A percentile compares a stretch with the other conserved stretches of the same genome.
These are phyloP conservation scores for Paramormyrops kingsleyae DNA, from an alignment of 2,113 vertebrate species.

Conservation along the genomic window DNA sequence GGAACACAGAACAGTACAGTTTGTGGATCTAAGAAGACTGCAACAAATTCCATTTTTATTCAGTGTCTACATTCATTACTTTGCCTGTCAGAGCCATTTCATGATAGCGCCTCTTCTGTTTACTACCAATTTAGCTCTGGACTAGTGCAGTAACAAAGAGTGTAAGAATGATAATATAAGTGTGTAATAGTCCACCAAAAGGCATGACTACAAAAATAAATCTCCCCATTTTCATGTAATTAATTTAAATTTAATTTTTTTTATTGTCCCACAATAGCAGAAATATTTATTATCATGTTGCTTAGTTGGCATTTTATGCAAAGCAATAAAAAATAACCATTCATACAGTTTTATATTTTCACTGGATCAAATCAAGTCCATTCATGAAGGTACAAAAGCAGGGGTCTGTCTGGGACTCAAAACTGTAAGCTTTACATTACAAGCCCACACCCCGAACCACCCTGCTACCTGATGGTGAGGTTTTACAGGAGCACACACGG, in stretches of 20 bases:
- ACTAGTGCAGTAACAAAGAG: background rate
- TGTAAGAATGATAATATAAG: background rate
- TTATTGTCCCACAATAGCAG: background rate
- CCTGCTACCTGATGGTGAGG: background rate
- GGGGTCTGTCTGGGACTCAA: background rate
- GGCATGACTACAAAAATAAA: background rate
- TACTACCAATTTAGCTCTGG: background rate
- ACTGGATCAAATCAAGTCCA: background rate
- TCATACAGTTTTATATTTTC: background rate
- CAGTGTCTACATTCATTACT: background rate
- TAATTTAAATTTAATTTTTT: background rate
- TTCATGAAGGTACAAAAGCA: background rate
- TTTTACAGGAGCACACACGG: conserved; percentile 64
- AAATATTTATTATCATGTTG: background rate
- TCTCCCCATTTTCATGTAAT: background rate
- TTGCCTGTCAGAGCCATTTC: background rate
- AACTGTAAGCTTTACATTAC: conserved; percentile 4
- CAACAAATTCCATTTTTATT: background rate
- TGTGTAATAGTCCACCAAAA: background rate
- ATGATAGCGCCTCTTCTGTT: background rate
- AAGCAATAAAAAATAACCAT: background rate
- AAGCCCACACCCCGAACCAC: background rate
- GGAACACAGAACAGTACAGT: background rate
- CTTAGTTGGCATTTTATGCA: background rate
- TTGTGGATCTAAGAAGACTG: background rate